Evolutionary conservation across 92 coral and sea anemone species (phyloP).

Genomic region (Epizoanthus stellaris): DNA sequence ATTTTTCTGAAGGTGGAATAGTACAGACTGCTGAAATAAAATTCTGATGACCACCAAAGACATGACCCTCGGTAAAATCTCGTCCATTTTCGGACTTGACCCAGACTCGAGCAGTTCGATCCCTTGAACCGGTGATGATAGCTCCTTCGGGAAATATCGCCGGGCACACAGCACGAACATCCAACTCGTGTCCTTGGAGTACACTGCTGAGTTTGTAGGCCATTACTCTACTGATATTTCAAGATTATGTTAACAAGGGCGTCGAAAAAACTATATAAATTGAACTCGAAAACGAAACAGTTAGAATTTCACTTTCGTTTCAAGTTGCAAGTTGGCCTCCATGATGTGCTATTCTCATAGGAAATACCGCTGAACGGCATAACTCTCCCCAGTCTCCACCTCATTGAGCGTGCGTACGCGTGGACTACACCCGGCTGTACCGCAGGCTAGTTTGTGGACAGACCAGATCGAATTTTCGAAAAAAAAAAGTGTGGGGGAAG

Average conservation of each 20-base stretch:
- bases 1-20: conserved; percentile 82
- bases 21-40: conserved; percentile 95
- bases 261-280: neutral
- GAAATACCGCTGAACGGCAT: conserved; percentile 26
- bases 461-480: too few species aligned
- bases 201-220: conserved; percentile 90
- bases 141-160: conserved; percentile 88
- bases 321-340: too few species aligned
- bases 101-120: conserved; percentile 92
- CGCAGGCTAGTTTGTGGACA: too few species aligned
- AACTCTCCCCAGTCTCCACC: conserved; percentile 28
- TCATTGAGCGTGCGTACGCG: too few species aligned
- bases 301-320: conserved; percentile 5
- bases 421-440: too few species aligned
- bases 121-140: conserved; percentile 89
- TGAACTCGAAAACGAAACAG: neutral
- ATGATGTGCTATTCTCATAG: neutral
- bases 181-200: conserved; percentile 94
- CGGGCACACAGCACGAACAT: conserved; percentile 92
- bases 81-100: conserved; percentile 55
- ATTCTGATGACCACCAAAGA: conserved; percentile 90
- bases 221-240: conserved; percentile 47
- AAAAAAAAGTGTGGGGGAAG: too few species aligned
- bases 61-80: conserved; percentile 90
- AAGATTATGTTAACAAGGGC: neutral